phyloP scores from a whole-genome alignment of 2,797 vertebrate species.

The Adrianichthys oophorus region DNA sequence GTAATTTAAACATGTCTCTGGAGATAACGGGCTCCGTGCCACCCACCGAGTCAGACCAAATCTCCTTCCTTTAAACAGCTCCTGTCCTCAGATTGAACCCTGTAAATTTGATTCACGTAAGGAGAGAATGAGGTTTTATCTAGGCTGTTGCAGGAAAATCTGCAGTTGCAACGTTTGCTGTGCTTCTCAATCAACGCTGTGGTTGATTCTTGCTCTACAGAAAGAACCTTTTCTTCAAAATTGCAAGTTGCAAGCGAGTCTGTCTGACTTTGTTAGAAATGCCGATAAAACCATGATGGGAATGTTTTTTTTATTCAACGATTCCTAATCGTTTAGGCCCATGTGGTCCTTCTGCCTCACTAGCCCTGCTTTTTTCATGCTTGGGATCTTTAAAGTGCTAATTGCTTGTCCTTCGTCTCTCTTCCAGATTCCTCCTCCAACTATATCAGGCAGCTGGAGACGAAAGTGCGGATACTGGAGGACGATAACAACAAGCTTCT shows the following conservation, averaged over 20 bases:
- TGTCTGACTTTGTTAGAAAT: neutral
- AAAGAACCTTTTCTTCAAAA: too few species aligned
- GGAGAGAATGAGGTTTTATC: conserved; percentile 10
- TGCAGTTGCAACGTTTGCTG: neutral
- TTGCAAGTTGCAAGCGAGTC: too few species aligned
- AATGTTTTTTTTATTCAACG: conserved; percentile 1
- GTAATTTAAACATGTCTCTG: conserved; percentile 65
- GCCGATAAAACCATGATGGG: neutral
- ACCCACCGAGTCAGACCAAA: conserved; percentile 40
- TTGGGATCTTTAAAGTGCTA: conserved; percentile 68
- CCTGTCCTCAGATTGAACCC: conserved; percentile 57
- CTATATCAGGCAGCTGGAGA: conserved; percentile 93
- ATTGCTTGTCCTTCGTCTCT: conserved; percentile 33
- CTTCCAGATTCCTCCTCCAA: conserved; percentile 88
- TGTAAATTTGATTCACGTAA: conserved; percentile 10
- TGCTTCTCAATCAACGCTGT: neutral
- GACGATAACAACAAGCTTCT: conserved; percentile 90
- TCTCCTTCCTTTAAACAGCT: conserved; percentile 21
- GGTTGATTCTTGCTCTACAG: too few species aligned
- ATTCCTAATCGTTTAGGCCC: too few species aligned
- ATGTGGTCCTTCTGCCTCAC: conserved; percentile 45
- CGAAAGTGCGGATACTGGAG: conserved; percentile 91
- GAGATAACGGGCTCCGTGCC: conserved; percentile 52
- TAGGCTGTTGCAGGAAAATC: neutral
- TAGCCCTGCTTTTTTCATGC: conserved; percentile 18